A percentile compares a stretch with the other conserved stretches of the same genome.
Evolutionary conservation across 2,797 vertebrate species (phyloP).

Genomic region (Epinephelus awoara): DNA sequence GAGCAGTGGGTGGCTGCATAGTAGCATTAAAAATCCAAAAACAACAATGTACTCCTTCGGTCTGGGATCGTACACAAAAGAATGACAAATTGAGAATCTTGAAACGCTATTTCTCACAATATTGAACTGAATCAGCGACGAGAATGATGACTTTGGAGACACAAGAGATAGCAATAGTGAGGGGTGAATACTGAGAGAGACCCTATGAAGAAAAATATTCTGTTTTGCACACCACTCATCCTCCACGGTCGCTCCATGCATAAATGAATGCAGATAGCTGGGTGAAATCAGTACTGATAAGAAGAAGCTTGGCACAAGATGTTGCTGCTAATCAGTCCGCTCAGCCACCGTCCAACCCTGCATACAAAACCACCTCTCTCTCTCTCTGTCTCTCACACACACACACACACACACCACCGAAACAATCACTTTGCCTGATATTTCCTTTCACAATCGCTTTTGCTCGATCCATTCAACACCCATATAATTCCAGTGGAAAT

Average conservation of each 20-base stretch:
- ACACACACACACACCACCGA: conserved; percentile 23
- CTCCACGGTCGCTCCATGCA: conserved; percentile 55
- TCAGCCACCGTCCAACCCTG: conserved; percentile 51
- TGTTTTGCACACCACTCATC: conserved; percentile 62
- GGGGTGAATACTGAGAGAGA: conserved; percentile 32
- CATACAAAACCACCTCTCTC: conserved; percentile 45
- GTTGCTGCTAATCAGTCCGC: conserved; percentile 74
- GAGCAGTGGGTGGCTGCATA: conserved; percentile 29
- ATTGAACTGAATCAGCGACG: conserved; percentile 38
- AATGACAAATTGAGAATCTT: conserved; percentile 30
- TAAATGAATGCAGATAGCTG: conserved; percentile 77
- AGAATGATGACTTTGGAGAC: conserved; percentile 17
- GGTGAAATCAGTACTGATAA: conserved; percentile 71
- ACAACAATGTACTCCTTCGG: conserved; percentile 33
- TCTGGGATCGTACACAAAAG: conserved; percentile 35
- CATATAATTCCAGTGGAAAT: conserved; percentile 28
- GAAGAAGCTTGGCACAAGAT: conserved; percentile 73
- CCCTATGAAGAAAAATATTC: conserved; percentile 53
- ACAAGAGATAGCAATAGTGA: conserved; percentile 8
- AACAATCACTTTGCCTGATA: conserved; percentile 55
- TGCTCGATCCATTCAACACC: conserved; percentile 47
- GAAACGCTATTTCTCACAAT: conserved; percentile 34
- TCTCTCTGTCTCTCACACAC: neutral
- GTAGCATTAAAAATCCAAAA: conserved; percentile 25
- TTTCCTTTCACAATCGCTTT: conserved; percentile 47